phyloP scores from a whole-genome alignment of 2,888 invertebrate species.

The Zhengitettix transpicula region DNA sequence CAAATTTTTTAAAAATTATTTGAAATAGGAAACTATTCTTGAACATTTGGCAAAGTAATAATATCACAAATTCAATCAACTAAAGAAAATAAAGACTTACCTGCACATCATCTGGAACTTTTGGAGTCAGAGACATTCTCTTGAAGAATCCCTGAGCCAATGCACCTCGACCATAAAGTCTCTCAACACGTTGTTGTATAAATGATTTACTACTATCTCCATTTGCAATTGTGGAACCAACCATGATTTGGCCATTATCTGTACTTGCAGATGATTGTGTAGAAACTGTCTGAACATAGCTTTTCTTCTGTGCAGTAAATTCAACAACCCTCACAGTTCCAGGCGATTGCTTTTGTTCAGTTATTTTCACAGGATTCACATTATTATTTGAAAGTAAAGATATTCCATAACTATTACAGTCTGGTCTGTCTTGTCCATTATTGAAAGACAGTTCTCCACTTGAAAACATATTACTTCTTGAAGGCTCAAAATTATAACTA shows the following conservation, averaged over 20 bases:
- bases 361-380: too few relatives aligned
- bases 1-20: too few relatives aligned
- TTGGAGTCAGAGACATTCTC: neutral
- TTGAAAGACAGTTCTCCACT: too few relatives aligned
- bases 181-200: conserved; percentile 75
- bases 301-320: conserved; percentile 13
- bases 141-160: conserved; percentile 47
- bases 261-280: neutral
- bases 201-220: conserved; percentile 32
- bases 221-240: neutral
- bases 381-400: too few relatives aligned
- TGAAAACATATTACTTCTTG: too few relatives aligned
- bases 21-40: too few relatives aligned
- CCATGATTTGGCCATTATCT: too few relatives aligned
- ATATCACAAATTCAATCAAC: neutral
- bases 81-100: neutral
- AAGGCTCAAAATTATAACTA: too few relatives aligned
- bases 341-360: too few relatives aligned
- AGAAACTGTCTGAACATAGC: conserved; percentile 8
- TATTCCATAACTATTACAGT: too few relatives aligned
- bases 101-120: neutral
- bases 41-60: too few relatives aligned
- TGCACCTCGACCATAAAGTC: conserved; percentile 75
- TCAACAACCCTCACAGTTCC: conserved; percentile 12
- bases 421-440: too few relatives aligned